Percentiles rank a stretch among this genome's conserved stretches.
Conservation (phyloP, 2,888 invertebrate species). For the Alsophila aescularia region DNA sequence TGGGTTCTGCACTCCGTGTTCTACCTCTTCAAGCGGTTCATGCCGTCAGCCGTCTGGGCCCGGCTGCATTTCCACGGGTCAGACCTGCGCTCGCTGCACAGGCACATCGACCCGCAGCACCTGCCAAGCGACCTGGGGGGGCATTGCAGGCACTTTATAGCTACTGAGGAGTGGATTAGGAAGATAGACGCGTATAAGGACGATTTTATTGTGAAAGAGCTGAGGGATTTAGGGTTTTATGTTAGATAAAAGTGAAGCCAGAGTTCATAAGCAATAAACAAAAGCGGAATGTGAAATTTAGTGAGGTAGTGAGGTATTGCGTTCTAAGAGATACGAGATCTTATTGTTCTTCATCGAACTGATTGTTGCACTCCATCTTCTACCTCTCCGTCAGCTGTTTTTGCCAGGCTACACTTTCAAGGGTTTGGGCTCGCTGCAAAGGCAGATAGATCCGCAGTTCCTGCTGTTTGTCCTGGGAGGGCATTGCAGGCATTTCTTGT, state of each 20-base stretch:
- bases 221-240: neutral
- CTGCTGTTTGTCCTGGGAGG: slow-evolving; percentile 73
- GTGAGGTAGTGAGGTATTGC: too few relatives aligned
- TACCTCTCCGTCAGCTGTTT: slow-evolving; percentile 88
- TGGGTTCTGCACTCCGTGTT: slow-evolving; percentile 90
- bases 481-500: slow-evolving; percentile 82
- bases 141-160: slow-evolving; percentile 82
- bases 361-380: slow-evolving; percentile 82
- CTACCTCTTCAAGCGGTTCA: slow-evolving; percentile 81
- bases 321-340: too few relatives aligned
- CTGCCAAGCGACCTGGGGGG: slow-evolving; percentile 39
- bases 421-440: slow-evolving; percentile 68
- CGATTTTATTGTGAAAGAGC: slow-evolving; percentile 70
- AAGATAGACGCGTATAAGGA: slow-evolving; percentile 81
- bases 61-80: slow-evolving; percentile 73
- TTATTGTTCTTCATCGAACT: too few relatives aligned
- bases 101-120: neutral
- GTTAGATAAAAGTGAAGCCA: neutral
- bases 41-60: slow-evolving; percentile 85
- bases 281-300: too few relatives aligned
- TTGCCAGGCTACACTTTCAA: slow-evolving; percentile 77
- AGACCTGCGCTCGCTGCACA: slow-evolving; percentile 67
- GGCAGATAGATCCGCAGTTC: neutral
- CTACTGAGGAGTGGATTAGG: slow-evolving; percentile 85
- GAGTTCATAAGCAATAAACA: too few relatives aligned